A percentile compares a stretch with the other conserved stretches of the same genome.
phyloP scores from a whole-genome alignment of 2,113 vertebrate genomes.

The Heterochromis multidens region DNA sequence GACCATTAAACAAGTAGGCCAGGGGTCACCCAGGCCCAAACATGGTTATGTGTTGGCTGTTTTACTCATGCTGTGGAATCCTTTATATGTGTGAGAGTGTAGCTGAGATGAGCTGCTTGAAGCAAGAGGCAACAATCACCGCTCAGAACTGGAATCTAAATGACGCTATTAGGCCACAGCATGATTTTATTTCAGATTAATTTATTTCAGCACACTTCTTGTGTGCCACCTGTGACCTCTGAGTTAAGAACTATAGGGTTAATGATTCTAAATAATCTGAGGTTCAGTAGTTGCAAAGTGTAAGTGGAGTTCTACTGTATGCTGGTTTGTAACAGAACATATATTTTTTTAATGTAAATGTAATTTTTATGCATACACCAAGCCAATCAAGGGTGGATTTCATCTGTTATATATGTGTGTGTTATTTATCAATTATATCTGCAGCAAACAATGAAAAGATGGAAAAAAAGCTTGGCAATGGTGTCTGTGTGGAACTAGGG shows the following conservation, averaged over 20 bases:
- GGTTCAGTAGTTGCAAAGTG: background rate
- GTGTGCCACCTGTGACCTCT: background rate
- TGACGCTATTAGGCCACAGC: background rate
- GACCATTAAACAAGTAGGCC: background rate
- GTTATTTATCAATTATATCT: conserved; percentile 6
- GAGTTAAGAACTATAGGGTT: background rate
- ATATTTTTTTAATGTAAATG: background rate
- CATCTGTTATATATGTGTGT: background rate
- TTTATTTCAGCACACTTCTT: background rate
- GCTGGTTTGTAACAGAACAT: background rate
- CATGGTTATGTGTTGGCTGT: background rate
- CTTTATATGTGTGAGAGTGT: background rate
- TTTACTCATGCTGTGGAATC: background rate
- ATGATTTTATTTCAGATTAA: background rate
- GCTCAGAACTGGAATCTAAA: background rate
- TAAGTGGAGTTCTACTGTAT: background rate
- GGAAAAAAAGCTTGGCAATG: background rate
- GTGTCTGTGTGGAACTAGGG: background rate
- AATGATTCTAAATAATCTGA: background rate
- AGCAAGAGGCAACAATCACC: background rate
- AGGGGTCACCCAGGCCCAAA: background rate
- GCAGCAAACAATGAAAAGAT: background rate
- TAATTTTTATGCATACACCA: background rate
- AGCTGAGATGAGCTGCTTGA: background rate
- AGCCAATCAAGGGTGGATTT: background rate